Percentiles rank a stretch among this genome's conserved stretches.
phyloP scores from a whole-genome alignment of 1,140 invertebrate species.

The Eupristina koningsbergeri region DNA sequence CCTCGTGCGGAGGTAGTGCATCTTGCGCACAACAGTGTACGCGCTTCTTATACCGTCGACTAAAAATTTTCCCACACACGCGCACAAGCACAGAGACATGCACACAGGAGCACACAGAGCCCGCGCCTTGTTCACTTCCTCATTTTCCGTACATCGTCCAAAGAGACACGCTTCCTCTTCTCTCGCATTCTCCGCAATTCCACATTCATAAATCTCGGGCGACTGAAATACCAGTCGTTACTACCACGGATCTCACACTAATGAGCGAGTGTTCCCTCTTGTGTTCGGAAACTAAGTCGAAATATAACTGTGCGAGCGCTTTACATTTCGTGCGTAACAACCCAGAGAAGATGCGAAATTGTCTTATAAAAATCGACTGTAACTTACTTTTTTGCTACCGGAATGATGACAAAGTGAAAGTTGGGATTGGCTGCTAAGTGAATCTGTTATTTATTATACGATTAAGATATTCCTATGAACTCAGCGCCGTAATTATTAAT shows the following conservation, averaged over 20 bases:
- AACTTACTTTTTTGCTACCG: neutral
- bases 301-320: neutral
- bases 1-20: neutral
- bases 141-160: neutral
- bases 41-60: conserved; percentile 19
- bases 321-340: neutral
- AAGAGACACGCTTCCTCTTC: conserved; percentile 3
- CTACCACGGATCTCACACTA: neutral
- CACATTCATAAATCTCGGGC: conserved; percentile 28
- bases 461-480: neutral
- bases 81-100: no score
- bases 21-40: neutral
- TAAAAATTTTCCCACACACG: conserved; percentile 20
- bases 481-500: neutral
- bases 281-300: neutral
- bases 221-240: conserved; percentile 1
- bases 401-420: neutral
- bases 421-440: neutral
- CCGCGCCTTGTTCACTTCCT: neutral
- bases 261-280: neutral
- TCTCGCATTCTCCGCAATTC: conserved; percentile 31
- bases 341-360: neutral
- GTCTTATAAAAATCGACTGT: neutral
- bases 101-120: no score
- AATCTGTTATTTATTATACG: neutral